Base-by-base conservation (phyloP, 2,113 vertebrate species). In the Actinemys pallida region DNA sequence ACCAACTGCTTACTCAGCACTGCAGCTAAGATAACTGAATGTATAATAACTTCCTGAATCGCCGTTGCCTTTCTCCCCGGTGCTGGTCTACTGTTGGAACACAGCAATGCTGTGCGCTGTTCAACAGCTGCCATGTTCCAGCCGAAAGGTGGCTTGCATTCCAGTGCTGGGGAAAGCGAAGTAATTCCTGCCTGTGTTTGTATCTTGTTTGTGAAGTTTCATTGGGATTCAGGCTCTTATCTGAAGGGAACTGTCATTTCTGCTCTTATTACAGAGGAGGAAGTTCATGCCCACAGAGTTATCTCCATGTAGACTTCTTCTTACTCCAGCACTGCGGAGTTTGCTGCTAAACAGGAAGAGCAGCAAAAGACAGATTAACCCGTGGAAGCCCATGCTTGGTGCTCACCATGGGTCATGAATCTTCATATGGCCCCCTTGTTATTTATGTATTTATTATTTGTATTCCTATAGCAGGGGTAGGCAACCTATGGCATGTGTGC, bases 121-220 rank as follows among this genome's bases (percentile, higher is more conserved):
- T 96, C 75, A 76, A 81, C 93, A 96, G 92, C 94, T 94, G 88
- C 90, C 96, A 89, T 94, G 93, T 84, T 93, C 78, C 96, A 56
- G 94, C 90, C 83, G 24, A 29, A 50, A 93, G 62, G 62, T 17
- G 35, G 14, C 62, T n/a, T n/a, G 94, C 93, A 90, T 57, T 80
- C 62, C 91, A 87, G 65, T 76, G 25, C n/a, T 65, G 31, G 47
- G 75, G 47, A 88, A 93, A 54, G 31, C 85, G 85, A 84, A 81
- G 80, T 47, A 87, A 57, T 59, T 94, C 81, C 78, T 88, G 78
- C 6, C 86, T 80, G 49, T 86, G 87, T 27, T 83, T 59, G 50
- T 3, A 1, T 82, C 76, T 87, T 87, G 81, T 86, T 84, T 72
- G 47, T 0, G 0, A 27, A 35, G 47, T 45, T 49, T 62, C 54